These are phyloP conservation scores for Deroplatys truncata DNA, from an alignment of 2,888 invertebrate species.

Conservation along the genomic window DNA sequence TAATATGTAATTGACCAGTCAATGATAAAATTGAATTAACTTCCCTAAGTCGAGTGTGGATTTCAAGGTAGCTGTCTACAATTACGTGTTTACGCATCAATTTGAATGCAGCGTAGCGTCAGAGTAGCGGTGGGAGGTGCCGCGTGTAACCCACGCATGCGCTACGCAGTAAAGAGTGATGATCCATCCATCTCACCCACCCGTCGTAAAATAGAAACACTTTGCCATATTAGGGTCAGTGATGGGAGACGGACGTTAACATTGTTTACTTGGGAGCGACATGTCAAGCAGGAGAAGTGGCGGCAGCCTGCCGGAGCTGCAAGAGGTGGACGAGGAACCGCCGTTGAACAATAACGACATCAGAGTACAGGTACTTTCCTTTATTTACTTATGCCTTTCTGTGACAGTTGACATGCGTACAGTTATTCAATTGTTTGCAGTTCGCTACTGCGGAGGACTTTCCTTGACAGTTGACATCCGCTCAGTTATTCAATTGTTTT, in stretches of 20 bases:
- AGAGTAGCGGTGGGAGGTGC: background rate
- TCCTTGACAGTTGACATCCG: too few species aligned
- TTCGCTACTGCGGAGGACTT: too few species aligned
- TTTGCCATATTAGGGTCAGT: background rate
- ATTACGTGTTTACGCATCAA: background rate
- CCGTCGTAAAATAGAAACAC: background rate
- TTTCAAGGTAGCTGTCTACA: too few species aligned
- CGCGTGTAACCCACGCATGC: background rate
- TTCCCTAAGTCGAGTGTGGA: too few species aligned
- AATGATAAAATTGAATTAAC: too few species aligned
- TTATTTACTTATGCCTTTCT: background rate
- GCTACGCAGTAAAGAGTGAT: background rate
- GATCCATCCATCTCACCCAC: background rate
- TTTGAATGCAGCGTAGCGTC: background rate
- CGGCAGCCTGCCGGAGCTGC: background rate
- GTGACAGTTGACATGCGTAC: too few species aligned
- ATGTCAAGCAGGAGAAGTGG: background rate
- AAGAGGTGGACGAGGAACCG: background rate
- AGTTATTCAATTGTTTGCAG: too few species aligned
- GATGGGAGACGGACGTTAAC: background rate
- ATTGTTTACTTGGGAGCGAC: background rate
- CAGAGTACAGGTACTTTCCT: background rate
- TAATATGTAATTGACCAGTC: too few species aligned
- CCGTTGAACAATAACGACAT: background rate
- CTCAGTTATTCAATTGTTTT: too few species aligned